phyloP scores from a whole-genome alignment of 2,113 vertebrate genomes.

The Thomomys bottae region DNA sequence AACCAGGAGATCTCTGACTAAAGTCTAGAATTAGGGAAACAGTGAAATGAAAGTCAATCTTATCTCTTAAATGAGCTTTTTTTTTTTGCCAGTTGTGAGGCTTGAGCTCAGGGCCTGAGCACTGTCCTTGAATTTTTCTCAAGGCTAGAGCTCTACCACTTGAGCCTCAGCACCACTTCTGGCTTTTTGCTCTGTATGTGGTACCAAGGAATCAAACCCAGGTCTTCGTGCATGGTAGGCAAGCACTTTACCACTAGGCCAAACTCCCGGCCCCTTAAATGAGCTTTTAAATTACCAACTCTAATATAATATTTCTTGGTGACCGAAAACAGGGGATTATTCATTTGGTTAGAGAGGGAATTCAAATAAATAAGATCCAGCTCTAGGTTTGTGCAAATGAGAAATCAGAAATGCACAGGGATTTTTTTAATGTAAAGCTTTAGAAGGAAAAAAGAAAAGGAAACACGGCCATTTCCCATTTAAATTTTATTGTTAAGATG shows the following conservation, averaged over 20 bases:
- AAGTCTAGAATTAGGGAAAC: neutral
- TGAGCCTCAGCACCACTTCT: too few relatives aligned
- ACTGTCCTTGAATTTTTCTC: too few relatives aligned
- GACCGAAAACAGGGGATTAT: neutral
- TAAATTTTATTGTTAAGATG: too few relatives aligned
- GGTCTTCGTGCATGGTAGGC: too few relatives aligned
- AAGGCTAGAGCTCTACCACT: too few relatives aligned
- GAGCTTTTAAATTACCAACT: slow-evolving; percentile 34
- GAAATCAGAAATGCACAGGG: slow-evolving; percentile 59
- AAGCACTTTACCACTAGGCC: too few relatives aligned
- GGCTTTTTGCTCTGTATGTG: too few relatives aligned
- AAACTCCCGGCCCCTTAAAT: too few relatives aligned
- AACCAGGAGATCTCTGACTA: neutral
- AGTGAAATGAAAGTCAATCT: neutral
- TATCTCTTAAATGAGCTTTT: slow-evolving; percentile 40
- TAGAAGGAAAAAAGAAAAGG: neutral
- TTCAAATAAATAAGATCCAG: slow-evolving; percentile 65
- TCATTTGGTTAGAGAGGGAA: neutral
- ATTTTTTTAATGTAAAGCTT: slow-evolving; percentile 1
- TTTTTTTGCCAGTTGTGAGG: too few relatives aligned
- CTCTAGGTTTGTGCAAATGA: slow-evolving; percentile 54
- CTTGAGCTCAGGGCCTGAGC: too few relatives aligned
- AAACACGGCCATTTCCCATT: neutral
- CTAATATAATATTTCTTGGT: slow-evolving; percentile 11
- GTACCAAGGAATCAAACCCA: too few relatives aligned